These are phyloP conservation scores for Agelastica alni DNA, from an alignment of 2,888 invertebrate genomes.

Conservation along the genomic window DNA sequence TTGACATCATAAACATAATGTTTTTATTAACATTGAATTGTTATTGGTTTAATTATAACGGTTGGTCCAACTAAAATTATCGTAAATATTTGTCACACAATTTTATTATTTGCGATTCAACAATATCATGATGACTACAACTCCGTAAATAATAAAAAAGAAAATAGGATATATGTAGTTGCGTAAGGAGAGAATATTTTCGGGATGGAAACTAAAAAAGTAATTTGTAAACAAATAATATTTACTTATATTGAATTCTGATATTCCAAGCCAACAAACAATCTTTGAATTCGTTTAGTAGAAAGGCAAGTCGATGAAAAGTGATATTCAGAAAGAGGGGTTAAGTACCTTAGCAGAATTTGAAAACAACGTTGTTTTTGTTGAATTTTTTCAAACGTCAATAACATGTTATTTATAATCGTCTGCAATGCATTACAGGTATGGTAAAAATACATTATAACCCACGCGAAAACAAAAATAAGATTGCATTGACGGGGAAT, in stretches of 20 bases:
- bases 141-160: too few relatives aligned
- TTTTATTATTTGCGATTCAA: too few relatives aligned
- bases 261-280: conserved; percentile 1
- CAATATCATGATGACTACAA: too few relatives aligned
- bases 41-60: too few relatives aligned
- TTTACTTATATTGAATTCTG: conserved; percentile 10
- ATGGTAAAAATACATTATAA: conserved; percentile 27
- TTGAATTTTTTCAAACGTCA: conserved; percentile 29
- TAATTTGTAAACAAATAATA: conserved; percentile 18
- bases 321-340: conserved; percentile 18
- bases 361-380: conserved; percentile 30
- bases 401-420: conserved; percentile 32
- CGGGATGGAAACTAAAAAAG: too few relatives aligned
- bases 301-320: conserved; percentile 16
- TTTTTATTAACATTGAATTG: too few relatives aligned
- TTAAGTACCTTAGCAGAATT: conserved; percentile 29
- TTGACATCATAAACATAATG: too few relatives aligned
- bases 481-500: conserved; percentile 24
- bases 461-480: conserved; percentile 28
- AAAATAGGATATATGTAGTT: too few relatives aligned
- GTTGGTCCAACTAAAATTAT: too few relatives aligned
- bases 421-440: conserved; percentile 31
- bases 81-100: too few relatives aligned
- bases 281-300: not conserved
- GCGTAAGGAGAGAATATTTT: too few relatives aligned